Percentiles rank a stretch among this genome's conserved stretches.
Conservation (phyloP, 1,140 invertebrate species). For the Tetramorium simillimum region DNA sequence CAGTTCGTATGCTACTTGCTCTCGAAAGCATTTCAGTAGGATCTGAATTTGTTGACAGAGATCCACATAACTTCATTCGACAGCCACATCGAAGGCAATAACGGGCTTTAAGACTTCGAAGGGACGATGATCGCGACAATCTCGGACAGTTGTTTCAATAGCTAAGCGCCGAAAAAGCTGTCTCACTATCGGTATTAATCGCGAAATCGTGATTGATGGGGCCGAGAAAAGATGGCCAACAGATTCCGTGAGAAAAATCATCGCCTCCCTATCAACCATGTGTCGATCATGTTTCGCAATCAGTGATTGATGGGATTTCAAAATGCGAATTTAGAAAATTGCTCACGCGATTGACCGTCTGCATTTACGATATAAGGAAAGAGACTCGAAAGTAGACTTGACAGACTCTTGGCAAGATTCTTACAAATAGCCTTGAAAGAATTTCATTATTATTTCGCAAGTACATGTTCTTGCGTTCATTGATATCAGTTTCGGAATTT, state of each 20-base stretch:
- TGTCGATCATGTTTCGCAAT: conserved; percentile 23
- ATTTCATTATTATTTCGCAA: neutral
- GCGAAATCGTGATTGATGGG: conserved; percentile 57
- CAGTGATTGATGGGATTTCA: conserved; percentile 54
- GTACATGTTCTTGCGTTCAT: neutral
- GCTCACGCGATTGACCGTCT: neutral
- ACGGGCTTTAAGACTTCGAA: neutral
- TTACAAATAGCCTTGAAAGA: neutral
- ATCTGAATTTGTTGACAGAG: neutral
- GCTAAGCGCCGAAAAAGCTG: conserved; percentile 5
- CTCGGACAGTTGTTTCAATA: neutral
- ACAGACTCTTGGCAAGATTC: no score
- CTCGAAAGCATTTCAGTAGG: neutral
- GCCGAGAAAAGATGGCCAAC: conserved; percentile 33
- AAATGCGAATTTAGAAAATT: conserved; percentile 35
- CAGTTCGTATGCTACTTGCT: neutral
- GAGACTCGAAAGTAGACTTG: no score
- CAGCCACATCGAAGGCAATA: neutral
- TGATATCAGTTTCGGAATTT: neutral
- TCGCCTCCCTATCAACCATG: conserved; percentile 42
- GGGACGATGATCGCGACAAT: neutral
- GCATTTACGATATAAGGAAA: neutral
- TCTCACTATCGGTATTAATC: conserved; percentile 54
- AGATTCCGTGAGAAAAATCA: conserved; percentile 37
- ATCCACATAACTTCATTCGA: neutral